Evolutionary conservation across 2,797 vertebrate species (phyloP).

Genomic region (Intellagama lesueurii): DNA sequence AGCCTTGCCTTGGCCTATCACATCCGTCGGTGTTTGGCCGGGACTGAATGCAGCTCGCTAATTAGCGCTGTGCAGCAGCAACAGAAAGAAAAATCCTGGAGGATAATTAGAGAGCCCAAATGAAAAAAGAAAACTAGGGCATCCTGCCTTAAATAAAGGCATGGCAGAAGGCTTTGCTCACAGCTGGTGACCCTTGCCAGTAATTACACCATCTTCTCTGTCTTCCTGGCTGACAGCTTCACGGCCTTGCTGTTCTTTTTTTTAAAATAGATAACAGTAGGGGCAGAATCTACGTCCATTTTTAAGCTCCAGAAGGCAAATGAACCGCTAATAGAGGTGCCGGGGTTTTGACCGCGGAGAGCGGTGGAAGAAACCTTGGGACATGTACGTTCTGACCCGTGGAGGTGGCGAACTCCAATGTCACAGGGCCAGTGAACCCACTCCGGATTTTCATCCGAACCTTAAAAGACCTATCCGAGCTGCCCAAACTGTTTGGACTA

Average conservation of each 20-base stretch:
- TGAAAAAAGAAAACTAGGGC: constrained; percentile 70
- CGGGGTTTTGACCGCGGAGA: not conserved
- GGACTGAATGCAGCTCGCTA: constrained; percentile 60
- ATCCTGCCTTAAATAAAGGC: constrained; percentile 58
- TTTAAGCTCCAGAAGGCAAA: not conserved
- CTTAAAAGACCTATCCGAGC: too few relatives aligned
- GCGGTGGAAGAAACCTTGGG: too few relatives aligned
- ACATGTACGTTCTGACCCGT: too few relatives aligned
- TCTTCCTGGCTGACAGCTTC: not conserved
- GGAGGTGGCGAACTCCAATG: too few relatives aligned
- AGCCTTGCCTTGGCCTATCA: constrained; percentile 49
- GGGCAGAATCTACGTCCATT: not conserved
- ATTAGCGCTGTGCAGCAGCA: constrained; percentile 63
- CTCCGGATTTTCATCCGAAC: too few relatives aligned
- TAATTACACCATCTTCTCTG: not conserved
- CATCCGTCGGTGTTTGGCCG: constrained; percentile 50
- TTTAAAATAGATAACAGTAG: constrained; percentile 1
- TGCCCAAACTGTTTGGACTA: too few relatives aligned
- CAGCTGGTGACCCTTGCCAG: not conserved
- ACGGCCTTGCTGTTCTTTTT: not conserved
- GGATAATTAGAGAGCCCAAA: constrained; percentile 72
- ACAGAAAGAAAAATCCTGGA: constrained; percentile 13
- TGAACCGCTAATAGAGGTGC: not conserved
- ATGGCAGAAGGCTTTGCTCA: not conserved
- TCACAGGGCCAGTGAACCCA: too few relatives aligned